Evolutionary conservation across 2,113 vertebrate species (phyloP), one percentile per base, ranked within the genome.

Genomic region (Climacteris rufus): DNA sequence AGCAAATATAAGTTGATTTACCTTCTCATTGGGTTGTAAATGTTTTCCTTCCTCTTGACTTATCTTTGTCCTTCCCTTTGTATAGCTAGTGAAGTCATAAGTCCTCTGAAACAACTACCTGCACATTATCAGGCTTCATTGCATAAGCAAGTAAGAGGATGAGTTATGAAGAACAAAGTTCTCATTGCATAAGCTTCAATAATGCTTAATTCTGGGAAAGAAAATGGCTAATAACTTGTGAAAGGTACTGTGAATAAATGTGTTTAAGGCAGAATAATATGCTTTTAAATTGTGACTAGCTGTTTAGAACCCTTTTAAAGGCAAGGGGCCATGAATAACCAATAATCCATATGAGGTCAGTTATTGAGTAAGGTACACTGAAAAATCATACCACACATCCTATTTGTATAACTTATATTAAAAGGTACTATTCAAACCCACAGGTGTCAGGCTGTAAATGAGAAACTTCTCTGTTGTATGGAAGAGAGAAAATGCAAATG

Each of bases 121-220:
- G 45, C 89, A 96, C 87, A 95, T 96, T 97, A 93, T 65, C 96
- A 94, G 86, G 84, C 81, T 96, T 96, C 89, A 83, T 60, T 96
- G 87, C 90, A 90, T 89, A 95, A 96, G 85, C 75, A 97, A 96
- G 94, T 88, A 96, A 96, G 83, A 83, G 89, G 89, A 94, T 97
- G 95, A 97, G 90, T 97, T 96, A 97, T 86, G 87, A 96, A 97
- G 94, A 97, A 94, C 63, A 95, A 95, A 97, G 74, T 94, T 83
- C 87, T 92, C 23, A 16, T 93, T 96, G 79, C 50, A 5, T 57
- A 96, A 93, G 76, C 89, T 95, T 96, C 82, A 92, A 52, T 94
- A 96, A 94, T 94, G 84, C 91, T 94, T 97, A 96, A 96, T 97
- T 96, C 92, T 96, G 64, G 75, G 56, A 81, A 94, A 92, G 87